A percentile compares a stretch with the other conserved stretches of the same genome.
phyloP scores from a whole-genome alignment of 2,113 vertebrate genomes.

The Pelecanus crispus region DNA sequence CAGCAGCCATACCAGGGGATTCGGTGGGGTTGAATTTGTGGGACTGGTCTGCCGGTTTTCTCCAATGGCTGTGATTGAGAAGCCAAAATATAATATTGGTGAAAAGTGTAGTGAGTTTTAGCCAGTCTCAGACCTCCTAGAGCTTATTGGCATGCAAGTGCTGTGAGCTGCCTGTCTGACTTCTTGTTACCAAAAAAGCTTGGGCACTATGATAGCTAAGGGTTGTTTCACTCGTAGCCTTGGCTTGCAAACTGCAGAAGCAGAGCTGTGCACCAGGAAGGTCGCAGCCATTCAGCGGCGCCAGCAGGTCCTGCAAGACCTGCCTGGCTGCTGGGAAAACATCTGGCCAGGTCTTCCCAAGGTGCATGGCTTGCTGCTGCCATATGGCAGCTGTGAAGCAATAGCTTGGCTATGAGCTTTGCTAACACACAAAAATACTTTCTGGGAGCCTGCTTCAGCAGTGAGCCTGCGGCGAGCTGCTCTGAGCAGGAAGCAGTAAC shows the following conservation, averaged over 20 bases:
- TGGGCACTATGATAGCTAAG: not conserved
- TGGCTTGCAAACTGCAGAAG: not conserved
- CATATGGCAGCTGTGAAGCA: not conserved
- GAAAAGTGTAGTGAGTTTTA: not conserved
- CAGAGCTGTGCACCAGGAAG: not conserved
- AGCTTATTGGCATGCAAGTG: not conserved
- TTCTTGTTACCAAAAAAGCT: not conserved
- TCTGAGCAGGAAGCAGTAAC: slow-evolving; percentile 43
- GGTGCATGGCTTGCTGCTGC: not conserved
- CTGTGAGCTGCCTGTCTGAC: not conserved
- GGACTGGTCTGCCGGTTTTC: not conserved
- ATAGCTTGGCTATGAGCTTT: not conserved
- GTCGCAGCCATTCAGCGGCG: accelerated
- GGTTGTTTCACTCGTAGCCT: accelerated
- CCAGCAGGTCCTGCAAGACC: not conserved
- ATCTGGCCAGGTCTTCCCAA: not conserved
- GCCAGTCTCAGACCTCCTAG: not conserved
- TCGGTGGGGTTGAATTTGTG: not conserved
- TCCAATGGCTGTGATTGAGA: not conserved
- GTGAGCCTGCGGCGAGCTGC: not conserved
- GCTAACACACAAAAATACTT: not conserved
- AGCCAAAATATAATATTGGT: not conserved
- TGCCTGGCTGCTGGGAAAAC: not conserved
- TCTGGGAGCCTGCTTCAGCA: not conserved
- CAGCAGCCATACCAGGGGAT: accelerated